phyloP scores from a whole-genome alignment of 2,888 invertebrate species.

The Metacarcinus magister region DNA sequence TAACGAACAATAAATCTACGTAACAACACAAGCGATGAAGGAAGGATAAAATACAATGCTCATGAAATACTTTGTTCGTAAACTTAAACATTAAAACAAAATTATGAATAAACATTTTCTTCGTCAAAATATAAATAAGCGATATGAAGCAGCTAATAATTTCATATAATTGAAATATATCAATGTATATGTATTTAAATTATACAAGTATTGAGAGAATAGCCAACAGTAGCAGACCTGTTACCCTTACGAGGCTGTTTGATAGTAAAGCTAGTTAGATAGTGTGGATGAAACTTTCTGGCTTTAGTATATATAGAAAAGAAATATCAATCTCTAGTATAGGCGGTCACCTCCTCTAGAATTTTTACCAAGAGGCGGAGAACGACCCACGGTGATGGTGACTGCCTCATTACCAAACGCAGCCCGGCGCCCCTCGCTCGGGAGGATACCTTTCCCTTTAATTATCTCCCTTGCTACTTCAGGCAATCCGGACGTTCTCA shows the following conservation, averaged over 20 bases:
- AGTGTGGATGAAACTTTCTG: no score
- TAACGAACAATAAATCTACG: background rate
- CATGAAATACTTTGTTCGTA: background rate
- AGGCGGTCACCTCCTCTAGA: background rate
- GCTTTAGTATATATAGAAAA: background rate
- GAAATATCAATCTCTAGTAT: background rate
- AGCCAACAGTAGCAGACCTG: no score
- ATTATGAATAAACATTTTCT: no score
- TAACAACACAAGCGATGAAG: background rate
- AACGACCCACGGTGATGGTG: background rate
- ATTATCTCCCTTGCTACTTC: slow-evolving; percentile 49
- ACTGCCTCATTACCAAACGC: background rate
- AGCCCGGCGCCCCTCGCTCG: background rate
- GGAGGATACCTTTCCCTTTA: background rate
- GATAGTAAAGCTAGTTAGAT: no score
- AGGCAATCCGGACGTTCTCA: slow-evolving; percentile 9
- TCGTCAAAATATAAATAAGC: no score
- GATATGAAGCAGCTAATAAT: no score
- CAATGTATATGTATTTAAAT: no score
- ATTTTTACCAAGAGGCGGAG: background rate
- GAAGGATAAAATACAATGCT: background rate
- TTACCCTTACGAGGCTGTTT: no score
- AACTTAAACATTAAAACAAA: no score
- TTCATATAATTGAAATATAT: no score
- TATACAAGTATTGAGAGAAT: no score